Conservation (phyloP, 2,113 vertebrate species). For the Microtus oregoni region DNA sequence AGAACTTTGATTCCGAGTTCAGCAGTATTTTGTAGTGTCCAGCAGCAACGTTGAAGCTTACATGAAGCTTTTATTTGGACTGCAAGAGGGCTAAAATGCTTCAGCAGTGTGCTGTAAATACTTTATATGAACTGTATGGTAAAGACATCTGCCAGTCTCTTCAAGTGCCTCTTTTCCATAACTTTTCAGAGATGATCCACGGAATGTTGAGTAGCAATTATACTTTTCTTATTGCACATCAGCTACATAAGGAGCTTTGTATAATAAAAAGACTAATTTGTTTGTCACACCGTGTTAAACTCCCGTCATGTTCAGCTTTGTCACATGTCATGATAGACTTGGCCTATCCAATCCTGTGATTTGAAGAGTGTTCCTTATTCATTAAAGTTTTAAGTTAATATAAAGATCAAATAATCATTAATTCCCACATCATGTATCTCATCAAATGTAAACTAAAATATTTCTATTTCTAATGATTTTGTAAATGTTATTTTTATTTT, state of each 20-base stretch:
- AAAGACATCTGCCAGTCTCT: constrained; percentile 86
- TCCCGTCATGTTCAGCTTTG: background rate
- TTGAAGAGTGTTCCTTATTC: background rate
- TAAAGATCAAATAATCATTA: background rate
- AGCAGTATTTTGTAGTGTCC: constrained; percentile 86
- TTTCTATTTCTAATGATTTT: background rate
- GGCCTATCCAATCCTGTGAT: background rate
- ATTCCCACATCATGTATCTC: background rate
- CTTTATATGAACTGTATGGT: constrained; percentile 94
- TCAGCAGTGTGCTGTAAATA: constrained; percentile 93
- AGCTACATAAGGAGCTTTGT: background rate
- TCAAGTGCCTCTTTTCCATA: constrained; percentile 79
- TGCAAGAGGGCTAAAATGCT: constrained; percentile 90
- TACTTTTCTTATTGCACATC: background rate
- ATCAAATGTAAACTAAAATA: background rate
- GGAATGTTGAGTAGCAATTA: background rate
- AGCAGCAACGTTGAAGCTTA: constrained; percentile 94
- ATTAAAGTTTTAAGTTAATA: background rate
- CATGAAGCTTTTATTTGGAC: constrained; percentile 92
- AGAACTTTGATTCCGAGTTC: constrained; percentile 54
- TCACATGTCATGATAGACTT: background rate
- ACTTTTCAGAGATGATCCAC: background rate
- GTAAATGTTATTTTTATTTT: background rate
- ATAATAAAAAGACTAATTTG: background rate
- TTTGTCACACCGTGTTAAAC: background rate